phyloP scores from a whole-genome alignment of 2,888 invertebrate genomes.

The Heliconius hortense region DNA sequence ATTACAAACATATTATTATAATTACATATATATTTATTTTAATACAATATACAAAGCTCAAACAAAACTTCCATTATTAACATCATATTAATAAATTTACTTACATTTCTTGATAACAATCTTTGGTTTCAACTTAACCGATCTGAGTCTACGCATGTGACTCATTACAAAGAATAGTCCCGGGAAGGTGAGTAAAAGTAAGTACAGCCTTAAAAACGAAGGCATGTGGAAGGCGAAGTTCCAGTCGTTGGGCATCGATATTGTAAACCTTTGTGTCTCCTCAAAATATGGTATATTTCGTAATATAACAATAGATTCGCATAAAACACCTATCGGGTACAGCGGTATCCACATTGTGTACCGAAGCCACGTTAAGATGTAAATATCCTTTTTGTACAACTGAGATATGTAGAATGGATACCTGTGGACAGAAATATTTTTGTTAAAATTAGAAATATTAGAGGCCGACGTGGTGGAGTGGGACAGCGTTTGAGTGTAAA shows the following conservation, averaged over 20 bases:
- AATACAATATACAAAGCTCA: neutral
- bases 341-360: constrained; percentile 97
- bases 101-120: constrained; percentile 72
- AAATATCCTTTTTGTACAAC: constrained; percentile 87
- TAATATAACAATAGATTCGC: constrained; percentile 91
- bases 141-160: constrained; percentile 90
- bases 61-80: neutral
- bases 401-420: constrained; percentile 96
- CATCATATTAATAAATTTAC: constrained; percentile 46
- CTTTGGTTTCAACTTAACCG: constrained; percentile 83
- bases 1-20: no score
- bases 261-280: constrained; percentile 88
- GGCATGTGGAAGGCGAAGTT: constrained; percentile 95
- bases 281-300: constrained; percentile 95
- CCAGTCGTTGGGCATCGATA: constrained; percentile 90
- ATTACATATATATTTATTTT: no score
- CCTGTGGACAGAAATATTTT: constrained; percentile 73
- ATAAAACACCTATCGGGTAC: constrained; percentile 94
- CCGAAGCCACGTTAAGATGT: constrained; percentile 93
- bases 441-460: neutral
- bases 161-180: constrained; percentile 89
- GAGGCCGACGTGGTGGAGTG: no score
- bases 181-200: constrained; percentile 88
- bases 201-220: constrained; percentile 87
- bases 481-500: neutral